Evolutionary conservation across 2,797 vertebrate species (phyloP).

Genomic region (Cetoscarus ocellatus): DNA sequence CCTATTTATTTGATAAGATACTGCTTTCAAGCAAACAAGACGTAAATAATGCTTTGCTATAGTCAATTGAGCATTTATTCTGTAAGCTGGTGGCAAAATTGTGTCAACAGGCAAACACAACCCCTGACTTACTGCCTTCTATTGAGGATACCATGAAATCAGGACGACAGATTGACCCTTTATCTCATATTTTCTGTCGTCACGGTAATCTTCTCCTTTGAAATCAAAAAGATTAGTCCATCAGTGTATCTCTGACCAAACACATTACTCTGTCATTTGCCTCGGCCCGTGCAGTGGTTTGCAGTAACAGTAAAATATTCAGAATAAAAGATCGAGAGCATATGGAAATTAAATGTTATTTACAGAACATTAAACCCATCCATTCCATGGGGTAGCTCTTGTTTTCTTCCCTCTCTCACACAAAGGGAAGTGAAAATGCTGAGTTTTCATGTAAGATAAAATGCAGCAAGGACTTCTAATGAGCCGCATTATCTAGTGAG

Average conservation of each 20-base stretch:
- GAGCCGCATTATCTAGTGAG: conserved; percentile 26
- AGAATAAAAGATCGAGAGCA: background rate
- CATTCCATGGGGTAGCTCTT: conserved; percentile 27
- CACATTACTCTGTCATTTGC: background rate
- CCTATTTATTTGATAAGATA: conserved; percentile 29
- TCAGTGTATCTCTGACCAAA: conserved; percentile 5
- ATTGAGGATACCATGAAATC: conserved; percentile 11
- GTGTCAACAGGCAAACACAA: conserved; percentile 21
- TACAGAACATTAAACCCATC: conserved; percentile 54
- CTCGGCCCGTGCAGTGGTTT: background rate
- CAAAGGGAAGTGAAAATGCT: conserved; percentile 8
- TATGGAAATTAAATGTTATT: conserved; percentile 41
- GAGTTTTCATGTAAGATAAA: conserved; percentile 40
- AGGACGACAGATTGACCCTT: conserved; percentile 5
- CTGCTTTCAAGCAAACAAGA: conserved; percentile 38
- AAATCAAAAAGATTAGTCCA: conserved; percentile 8
- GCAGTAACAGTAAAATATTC: conserved; percentile 26
- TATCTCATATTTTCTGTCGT: background rate
- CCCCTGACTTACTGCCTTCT: background rate
- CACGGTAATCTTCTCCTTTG: background rate
- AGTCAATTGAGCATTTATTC: conserved; percentile 14
- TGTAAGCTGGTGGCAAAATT: conserved; percentile 4
- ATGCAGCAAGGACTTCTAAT: conserved; percentile 27
- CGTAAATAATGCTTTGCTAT: conserved; percentile 5
- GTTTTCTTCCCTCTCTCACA: background rate